phyloP scores from a whole-genome alignment of 2,113 vertebrate species.

The Cavia aperea region DNA sequence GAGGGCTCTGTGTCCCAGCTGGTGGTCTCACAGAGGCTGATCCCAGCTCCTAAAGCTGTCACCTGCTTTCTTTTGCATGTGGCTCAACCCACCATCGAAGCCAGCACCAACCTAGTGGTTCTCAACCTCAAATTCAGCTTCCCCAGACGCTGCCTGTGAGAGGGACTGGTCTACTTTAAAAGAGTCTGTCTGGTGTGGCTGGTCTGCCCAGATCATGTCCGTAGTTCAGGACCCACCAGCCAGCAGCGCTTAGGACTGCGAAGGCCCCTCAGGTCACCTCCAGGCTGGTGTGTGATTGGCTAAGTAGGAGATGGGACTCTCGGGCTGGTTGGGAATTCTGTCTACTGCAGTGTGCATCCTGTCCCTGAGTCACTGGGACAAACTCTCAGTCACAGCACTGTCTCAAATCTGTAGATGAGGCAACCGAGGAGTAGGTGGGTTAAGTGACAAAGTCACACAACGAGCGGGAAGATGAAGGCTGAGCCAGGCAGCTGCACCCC shows the following conservation, averaged over 20 bases:
- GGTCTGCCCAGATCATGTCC: not conserved
- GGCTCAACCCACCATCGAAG: not conserved
- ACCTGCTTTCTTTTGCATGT: not conserved
- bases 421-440: not conserved
- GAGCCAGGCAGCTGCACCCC: not conserved
- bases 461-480: not conserved
- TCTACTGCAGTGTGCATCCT: not conserved
- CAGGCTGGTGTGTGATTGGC: not conserved
- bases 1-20: not conserved
- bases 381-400: not conserved
- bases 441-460: not conserved
- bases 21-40: not conserved
- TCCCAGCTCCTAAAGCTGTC: not conserved
- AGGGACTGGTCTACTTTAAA: not conserved
- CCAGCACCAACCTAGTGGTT: not conserved
- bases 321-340: not conserved
- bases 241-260: not conserved
- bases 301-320: not conserved
- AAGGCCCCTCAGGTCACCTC: not conserved
- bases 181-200: not conserved
- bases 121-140: not conserved
- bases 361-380: not conserved
- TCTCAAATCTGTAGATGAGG: not conserved
- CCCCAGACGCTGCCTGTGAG: not conserved
- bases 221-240: not conserved